These are phyloP conservation scores for Dione vanillae DNA, from an alignment of 2,888 invertebrate genomes.

Conservation along the genomic window DNA sequence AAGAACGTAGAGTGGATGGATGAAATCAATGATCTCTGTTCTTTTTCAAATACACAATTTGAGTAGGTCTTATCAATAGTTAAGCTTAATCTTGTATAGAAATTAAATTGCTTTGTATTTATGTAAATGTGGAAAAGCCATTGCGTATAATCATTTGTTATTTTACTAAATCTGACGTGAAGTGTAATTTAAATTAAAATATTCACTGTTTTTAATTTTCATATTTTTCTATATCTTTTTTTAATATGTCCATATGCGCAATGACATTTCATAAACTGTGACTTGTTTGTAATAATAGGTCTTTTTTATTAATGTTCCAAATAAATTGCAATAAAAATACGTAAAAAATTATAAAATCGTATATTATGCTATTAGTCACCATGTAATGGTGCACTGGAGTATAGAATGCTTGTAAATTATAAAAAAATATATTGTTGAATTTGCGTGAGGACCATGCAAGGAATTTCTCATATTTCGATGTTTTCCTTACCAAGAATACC, in stretches of 20 bases:
- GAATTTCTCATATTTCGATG: constrained; percentile 48
- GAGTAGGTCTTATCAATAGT: constrained; percentile 17
- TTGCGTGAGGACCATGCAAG: constrained; percentile 59
- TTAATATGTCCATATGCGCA: constrained; percentile 12
- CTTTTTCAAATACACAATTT: constrained; percentile 23
- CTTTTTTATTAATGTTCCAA: constrained; percentile 31
- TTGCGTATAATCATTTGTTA: constrained; percentile 21
- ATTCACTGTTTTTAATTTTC: neutral
- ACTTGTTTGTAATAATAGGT: constrained; percentile 2
- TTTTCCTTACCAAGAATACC: constrained; percentile 33
- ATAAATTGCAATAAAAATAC: constrained; percentile 43
- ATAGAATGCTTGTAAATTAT: constrained; percentile 67
- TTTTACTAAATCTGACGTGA: neutral
- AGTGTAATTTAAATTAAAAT: neutral
- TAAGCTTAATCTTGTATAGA: constrained; percentile 28
- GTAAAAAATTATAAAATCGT: constrained; percentile 42
- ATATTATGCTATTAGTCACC: constrained; percentile 52
- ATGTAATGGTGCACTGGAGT: constrained; percentile 67
- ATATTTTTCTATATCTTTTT: neutral
- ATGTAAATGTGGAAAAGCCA: constrained; percentile 24
- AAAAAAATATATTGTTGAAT: constrained; percentile 47
- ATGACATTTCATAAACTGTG: constrained; percentile 20
- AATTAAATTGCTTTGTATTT: constrained; percentile 32
- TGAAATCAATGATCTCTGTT: constrained; percentile 27
- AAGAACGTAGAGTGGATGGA: constrained; percentile 19